These are phyloP conservation scores for Nyctalus aviator DNA, from an alignment of 2,797 vertebrate species.

Conservation along the genomic window DNA sequence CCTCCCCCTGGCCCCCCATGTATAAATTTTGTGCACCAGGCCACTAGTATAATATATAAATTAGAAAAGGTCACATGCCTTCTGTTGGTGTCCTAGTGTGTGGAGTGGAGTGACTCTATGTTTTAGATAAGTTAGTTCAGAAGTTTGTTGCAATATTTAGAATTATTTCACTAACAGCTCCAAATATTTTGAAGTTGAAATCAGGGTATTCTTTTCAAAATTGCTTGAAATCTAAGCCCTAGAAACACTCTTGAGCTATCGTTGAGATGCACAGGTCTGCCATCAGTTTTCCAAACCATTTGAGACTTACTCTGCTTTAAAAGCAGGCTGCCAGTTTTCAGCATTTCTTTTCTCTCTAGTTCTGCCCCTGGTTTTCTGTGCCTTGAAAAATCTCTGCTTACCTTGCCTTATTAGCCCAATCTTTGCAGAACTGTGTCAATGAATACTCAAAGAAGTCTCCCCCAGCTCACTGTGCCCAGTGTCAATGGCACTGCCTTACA, in stretches of 20 bases:
- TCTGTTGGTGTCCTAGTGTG: background rate
- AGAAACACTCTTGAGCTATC: background rate
- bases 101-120: background rate
- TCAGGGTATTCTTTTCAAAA: background rate
- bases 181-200: background rate
- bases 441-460: background rate
- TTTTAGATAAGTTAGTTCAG: background rate
- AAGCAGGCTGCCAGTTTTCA: background rate
- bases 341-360: background rate
- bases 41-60: background rate
- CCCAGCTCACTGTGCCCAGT: rapidly evolving
- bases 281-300: background rate
- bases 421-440: background rate
- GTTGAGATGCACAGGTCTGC: background rate
- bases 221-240: background rate
- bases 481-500: rapidly evolving
- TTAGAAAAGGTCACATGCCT: background rate
- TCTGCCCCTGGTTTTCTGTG: background rate
- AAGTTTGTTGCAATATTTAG: background rate
- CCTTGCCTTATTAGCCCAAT: rapidly evolving
- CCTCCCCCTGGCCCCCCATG: too few species aligned
- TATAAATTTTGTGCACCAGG: too few species aligned
- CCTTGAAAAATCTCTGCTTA: background rate
- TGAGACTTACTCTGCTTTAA: background rate
- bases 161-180: background rate